These are phyloP conservation scores for Agrilus mali DNA, from an alignment of 2,888 invertebrate genomes.

Conservation along the genomic window DNA sequence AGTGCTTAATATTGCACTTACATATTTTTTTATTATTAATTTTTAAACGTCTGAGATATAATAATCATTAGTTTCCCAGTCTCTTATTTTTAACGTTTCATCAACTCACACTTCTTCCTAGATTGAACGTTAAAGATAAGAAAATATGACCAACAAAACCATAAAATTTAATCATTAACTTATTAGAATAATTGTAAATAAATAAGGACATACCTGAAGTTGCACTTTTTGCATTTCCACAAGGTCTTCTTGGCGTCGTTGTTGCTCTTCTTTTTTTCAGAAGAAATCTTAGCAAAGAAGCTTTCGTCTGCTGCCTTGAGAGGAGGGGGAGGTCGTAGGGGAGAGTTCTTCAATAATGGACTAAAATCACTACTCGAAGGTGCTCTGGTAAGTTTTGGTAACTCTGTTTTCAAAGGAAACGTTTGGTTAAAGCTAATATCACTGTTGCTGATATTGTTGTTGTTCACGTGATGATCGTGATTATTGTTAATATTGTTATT, in stretches of 20 bases:
- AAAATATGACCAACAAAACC: too few species aligned
- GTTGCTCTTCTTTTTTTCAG: slow-evolving; percentile 33
- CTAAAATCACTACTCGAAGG: slow-evolving; percentile 23
- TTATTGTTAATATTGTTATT: slow-evolving; percentile 15
- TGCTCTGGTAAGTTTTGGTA: slow-evolving; percentile 20
- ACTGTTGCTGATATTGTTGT: not conserved
- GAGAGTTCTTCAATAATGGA: slow-evolving; percentile 20
- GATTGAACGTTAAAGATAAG: too few species aligned
- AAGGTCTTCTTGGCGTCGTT: slow-evolving; percentile 56
- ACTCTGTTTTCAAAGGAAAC: slow-evolving; percentile 19
- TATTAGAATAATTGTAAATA: too few species aligned
- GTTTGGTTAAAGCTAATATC: slow-evolving; percentile 8
- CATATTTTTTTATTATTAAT: too few species aligned
- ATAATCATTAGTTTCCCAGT: too few species aligned
- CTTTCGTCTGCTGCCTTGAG: slow-evolving; percentile 47
- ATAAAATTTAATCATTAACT: too few species aligned
- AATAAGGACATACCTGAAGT: slow-evolving; percentile 54
- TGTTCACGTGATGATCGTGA: slow-evolving; percentile 11
- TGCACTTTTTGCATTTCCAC: slow-evolving; percentile 86
- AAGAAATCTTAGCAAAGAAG: slow-evolving; percentile 26
- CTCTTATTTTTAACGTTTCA: too few species aligned
- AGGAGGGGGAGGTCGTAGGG: slow-evolving; percentile 37
- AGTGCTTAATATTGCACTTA: too few species aligned
- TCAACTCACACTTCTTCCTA: too few species aligned
- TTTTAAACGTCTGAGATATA: too few species aligned